phyloP scores from a whole-genome alignment of 2,797 vertebrate species.

The Netta rufina region DNA sequence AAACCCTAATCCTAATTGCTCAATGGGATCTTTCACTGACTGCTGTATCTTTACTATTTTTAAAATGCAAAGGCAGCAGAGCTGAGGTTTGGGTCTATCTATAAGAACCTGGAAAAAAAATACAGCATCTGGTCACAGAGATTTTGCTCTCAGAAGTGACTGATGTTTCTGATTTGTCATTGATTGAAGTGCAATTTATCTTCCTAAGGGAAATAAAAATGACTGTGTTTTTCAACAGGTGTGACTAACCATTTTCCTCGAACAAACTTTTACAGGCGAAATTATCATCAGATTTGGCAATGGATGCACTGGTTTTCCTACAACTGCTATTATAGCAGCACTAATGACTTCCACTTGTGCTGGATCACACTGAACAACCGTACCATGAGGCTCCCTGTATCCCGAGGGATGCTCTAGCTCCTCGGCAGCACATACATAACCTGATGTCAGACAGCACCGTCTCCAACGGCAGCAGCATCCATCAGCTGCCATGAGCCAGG shows the following conservation, averaged over 20 bases:
- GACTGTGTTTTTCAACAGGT: neutral
- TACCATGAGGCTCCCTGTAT: neutral
- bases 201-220: neutral
- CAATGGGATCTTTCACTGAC: neutral
- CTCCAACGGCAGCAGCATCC: conserved; percentile 42
- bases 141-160: neutral
- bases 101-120: neutral
- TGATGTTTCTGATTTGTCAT: neutral
- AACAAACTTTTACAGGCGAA: neutral
- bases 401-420: conserved; percentile 34
- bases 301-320: neutral
- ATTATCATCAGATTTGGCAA: neutral
- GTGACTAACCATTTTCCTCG: neutral
- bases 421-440: conserved; percentile 9
- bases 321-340: neutral
- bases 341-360: conserved; percentile 13
- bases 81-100: neutral
- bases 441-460: conserved; percentile 17
- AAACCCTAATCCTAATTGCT: neutral
- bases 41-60: neutral
- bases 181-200: neutral
- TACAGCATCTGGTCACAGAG: neutral
- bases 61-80: neutral
- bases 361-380: neutral
- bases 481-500: conserved; percentile 18